phyloP scores from a whole-genome alignment of 2,888 invertebrate genomes.

The Chrysolina haemoptera region DNA sequence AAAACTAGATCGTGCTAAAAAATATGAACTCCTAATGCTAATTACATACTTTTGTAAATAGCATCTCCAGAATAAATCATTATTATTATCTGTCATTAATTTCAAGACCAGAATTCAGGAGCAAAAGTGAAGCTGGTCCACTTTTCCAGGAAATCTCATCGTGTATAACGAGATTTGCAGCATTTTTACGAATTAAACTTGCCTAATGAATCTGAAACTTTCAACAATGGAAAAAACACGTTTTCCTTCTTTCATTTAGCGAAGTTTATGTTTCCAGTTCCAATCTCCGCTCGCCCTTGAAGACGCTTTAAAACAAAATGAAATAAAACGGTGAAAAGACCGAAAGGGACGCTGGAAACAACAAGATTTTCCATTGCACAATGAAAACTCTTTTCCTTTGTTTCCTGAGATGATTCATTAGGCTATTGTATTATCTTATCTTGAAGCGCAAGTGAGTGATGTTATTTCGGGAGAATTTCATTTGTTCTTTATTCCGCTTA shows the following conservation, averaged over 20 bases:
- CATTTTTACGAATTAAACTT: conserved; percentile 1
- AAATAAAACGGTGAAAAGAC: not conserved
- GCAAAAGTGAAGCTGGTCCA: not conserved
- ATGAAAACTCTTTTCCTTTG: not conserved
- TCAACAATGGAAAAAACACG: not conserved
- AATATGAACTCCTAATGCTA: too few relatives aligned
- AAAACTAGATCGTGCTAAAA: too few relatives aligned
- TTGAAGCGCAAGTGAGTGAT: not conserved
- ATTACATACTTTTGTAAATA: too few relatives aligned
- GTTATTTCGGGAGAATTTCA: not conserved
- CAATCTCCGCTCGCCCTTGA: conserved; percentile 14
- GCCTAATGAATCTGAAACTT: not conserved
- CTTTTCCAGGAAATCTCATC: not conserved
- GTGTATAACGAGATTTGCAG: not conserved
- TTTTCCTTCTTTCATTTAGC: conserved; percentile 12
- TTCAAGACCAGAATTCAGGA: too few relatives aligned
- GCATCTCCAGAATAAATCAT: too few relatives aligned
- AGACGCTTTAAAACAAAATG: not conserved
- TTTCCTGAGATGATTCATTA: not conserved
- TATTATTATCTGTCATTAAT: too few relatives aligned
- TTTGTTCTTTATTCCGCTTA: not conserved
- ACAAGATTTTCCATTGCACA: conserved; percentile 1
- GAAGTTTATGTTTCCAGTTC: conserved; percentile 4
- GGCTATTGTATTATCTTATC: conserved; percentile 3
- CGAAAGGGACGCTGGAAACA: conserved; percentile 4